These are phyloP conservation scores for Blastomussa wellsi DNA, from an alignment of 92 coral and sea anemone genomes.

Conservation along the genomic window DNA sequence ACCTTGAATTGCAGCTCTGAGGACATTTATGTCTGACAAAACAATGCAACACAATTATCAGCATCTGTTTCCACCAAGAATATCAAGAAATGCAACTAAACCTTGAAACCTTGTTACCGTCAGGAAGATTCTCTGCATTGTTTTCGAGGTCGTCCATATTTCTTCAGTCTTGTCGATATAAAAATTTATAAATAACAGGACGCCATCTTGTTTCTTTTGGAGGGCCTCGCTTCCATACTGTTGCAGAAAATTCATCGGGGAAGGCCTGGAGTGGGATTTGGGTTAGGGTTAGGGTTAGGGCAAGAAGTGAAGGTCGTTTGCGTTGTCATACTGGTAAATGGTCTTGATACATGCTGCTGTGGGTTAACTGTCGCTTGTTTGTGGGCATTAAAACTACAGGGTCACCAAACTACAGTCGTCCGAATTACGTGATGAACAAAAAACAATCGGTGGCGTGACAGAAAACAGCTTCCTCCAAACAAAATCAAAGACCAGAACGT, in stretches of 20 bases:
- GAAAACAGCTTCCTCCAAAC: not conserved
- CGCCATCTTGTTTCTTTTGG: conserved; percentile 77
- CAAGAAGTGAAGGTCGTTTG: too few species aligned
- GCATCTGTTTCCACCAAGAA: not conserved
- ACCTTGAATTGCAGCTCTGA: conserved; percentile 63
- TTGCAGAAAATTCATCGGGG: not conserved
- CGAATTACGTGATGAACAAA: not conserved
- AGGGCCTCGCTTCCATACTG: not conserved
- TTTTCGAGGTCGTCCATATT: conserved; percentile 38
- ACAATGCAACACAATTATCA: not conserved
- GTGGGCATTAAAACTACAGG: not conserved
- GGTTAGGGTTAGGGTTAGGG: not conserved
- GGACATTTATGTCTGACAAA: conserved; percentile 66
- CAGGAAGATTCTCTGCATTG: conserved; percentile 58
- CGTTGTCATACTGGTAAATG: not conserved
- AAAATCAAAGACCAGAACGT: conserved; percentile 16
- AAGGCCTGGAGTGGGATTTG: not conserved
- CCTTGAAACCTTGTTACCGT: conserved; percentile 39
- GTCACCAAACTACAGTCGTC: not conserved
- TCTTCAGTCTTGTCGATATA: not conserved
- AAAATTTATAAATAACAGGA: conserved; percentile 43
- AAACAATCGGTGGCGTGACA: not conserved
- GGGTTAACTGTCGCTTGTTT: not conserved
- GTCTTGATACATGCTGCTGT: not conserved
- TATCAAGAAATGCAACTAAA: not conserved